Evolutionary conservation across 2,797 vertebrate genomes (phyloP).

Genomic region (Leucoraja ocellata): DNA sequence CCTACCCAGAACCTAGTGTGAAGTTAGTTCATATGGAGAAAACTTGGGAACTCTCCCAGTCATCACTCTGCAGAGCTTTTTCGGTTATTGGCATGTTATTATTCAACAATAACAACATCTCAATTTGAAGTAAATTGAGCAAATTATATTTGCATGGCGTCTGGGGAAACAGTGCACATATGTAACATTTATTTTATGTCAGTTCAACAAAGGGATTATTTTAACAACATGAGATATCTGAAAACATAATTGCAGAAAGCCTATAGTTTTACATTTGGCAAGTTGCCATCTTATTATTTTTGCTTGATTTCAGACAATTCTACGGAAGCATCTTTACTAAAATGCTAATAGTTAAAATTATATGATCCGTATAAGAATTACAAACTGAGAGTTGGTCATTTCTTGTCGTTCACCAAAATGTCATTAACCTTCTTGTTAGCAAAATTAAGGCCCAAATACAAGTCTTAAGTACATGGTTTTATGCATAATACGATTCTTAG

Average conservation of each 20-base stretch:
- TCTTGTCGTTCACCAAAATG: neutral
- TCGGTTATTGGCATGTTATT: neutral
- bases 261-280: neutral
- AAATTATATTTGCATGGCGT: neutral
- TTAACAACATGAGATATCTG: neutral
- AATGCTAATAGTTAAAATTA: neutral
- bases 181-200: neutral
- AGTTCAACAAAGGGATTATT: neutral
- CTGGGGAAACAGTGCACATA: neutral
- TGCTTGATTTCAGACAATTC: neutral
- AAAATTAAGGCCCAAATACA: neutral
- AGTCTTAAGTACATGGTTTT: conserved; percentile 2
- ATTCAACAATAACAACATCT: neutral
- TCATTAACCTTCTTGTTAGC: neutral
- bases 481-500: neutral
- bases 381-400: neutral
- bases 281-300: neutral
- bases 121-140: neutral
- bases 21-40: neutral
- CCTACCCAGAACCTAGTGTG: too few relatives aligned
- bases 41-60: neutral
- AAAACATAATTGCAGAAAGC: neutral
- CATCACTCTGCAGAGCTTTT: neutral
- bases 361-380: neutral
- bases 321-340: neutral